Evolutionary conservation across 2,888 invertebrate genomes (phyloP).

Genomic region (Thelaira solivaga): DNA sequence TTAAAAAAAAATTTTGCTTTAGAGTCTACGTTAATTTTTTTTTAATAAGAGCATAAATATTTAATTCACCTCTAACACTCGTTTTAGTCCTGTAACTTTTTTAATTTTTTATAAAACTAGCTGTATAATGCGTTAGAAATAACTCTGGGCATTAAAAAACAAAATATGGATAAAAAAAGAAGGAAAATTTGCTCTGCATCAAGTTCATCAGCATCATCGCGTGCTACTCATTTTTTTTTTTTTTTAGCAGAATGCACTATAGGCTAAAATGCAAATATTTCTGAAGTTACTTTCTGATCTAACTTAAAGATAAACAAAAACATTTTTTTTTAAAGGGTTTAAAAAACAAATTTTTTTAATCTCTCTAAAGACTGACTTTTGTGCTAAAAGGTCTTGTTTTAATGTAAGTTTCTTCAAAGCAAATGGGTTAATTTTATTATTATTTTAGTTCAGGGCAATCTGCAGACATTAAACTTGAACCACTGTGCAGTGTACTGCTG

Average conservation of each 20-base stretch:
- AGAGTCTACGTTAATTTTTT: too few relatives aligned
- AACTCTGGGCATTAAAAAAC: not conserved
- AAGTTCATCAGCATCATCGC: not conserved
- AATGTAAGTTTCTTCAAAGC: not conserved
- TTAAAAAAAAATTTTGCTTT: too few relatives aligned
- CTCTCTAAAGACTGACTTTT: too few relatives aligned
- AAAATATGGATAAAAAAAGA: not conserved
- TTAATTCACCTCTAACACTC: not conserved
- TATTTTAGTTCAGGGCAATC: too few relatives aligned
- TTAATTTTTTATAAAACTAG: not conserved
- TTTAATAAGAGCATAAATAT: too few relatives aligned
- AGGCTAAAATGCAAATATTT: not conserved
- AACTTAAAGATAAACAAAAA: too few relatives aligned
- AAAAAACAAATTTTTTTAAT: too few relatives aligned
- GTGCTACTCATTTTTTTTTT: not conserved
- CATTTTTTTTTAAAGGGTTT: too few relatives aligned
- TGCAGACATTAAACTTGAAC: not conserved
- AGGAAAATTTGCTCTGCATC: not conserved
- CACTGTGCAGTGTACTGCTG: not conserved
- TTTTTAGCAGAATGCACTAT: not conserved
- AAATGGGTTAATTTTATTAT: not conserved
- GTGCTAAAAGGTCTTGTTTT: too few relatives aligned
- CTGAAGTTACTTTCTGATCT: not conserved
- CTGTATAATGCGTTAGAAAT: not conserved
- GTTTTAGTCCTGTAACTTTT: not conserved